These are phyloP conservation scores for Callorhinus ursinus DNA, from an alignment of 2,113 vertebrate species.

Conservation along the genomic window DNA sequence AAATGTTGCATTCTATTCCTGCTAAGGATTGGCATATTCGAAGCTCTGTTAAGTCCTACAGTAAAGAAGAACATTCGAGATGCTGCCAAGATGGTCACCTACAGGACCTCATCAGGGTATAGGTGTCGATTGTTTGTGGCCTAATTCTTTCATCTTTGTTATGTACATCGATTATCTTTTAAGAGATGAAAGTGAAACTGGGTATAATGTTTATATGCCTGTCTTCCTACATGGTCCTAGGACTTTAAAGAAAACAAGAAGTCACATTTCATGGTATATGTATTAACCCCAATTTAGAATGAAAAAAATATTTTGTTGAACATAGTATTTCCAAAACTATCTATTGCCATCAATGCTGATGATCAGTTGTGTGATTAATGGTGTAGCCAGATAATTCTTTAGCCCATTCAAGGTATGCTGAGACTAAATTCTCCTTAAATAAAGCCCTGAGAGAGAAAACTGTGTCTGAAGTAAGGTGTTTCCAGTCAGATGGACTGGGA, in stretches of 20 bases:
- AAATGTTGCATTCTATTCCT: background rate
- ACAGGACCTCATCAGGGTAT: background rate
- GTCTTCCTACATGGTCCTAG: slow-evolving; percentile 57
- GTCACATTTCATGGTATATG: slow-evolving; percentile 54
- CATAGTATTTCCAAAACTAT: background rate
- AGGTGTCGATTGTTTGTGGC: background rate
- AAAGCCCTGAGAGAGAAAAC: background rate
- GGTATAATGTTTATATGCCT: slow-evolving; percentile 50
- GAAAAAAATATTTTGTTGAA: background rate
- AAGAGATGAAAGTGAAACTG: slow-evolving; percentile 69
- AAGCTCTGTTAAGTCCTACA: background rate
- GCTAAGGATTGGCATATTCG: background rate
- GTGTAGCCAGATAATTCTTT: background rate
- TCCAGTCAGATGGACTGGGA: background rate
- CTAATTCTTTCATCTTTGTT: slow-evolving; percentile 62
- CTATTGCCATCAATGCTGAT: background rate
- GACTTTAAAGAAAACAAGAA: slow-evolving; percentile 43
- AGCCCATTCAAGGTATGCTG: background rate
- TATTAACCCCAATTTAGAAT: slow-evolving; percentile 60
- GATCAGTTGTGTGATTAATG: background rate
- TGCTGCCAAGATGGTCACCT: slow-evolving; percentile 48
- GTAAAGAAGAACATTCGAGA: background rate
- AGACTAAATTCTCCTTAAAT: background rate
- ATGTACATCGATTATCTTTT: slow-evolving; percentile 56
- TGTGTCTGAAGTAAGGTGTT: background rate